phyloP scores from a whole-genome alignment of 2,797 vertebrate species.

The Rhinophrynus dorsalis region DNA sequence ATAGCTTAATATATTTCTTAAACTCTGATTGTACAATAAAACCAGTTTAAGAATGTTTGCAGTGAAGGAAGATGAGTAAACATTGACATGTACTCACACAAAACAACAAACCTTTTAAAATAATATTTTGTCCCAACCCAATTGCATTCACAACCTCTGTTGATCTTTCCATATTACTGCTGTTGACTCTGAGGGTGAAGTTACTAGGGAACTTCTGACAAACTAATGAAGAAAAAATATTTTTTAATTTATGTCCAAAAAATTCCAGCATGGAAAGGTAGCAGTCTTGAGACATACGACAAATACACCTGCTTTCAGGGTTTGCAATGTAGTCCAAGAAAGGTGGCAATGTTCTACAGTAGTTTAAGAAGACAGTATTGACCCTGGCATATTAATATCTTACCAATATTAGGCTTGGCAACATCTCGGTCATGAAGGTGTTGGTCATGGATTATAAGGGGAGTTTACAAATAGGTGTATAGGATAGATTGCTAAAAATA shows the following conservation, averaged over 20 bases:
- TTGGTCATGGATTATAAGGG: background rate
- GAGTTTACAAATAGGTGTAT: background rate
- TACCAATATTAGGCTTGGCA: conserved; percentile 35
- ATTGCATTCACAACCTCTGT: background rate
- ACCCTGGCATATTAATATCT: background rate
- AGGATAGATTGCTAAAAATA: too few relatives aligned
- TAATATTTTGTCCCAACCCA: conserved; percentile 1
- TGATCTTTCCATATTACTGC: conserved; percentile 37
- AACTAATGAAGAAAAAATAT: conserved; percentile 19
- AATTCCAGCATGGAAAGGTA: background rate
- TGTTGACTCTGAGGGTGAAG: conserved; percentile 35
- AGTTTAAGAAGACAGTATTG: background rate
- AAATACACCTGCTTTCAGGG: background rate
- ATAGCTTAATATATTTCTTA: conserved; percentile 14
- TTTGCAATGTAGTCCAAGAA: background rate
- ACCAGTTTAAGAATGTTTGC: conserved; percentile 21
- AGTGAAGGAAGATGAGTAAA: conserved; percentile 29
- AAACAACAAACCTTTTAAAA: background rate
- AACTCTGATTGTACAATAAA: conserved; percentile 9
- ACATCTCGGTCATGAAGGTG: background rate
- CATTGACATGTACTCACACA: conserved; percentile 7
- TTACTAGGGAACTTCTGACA: background rate
- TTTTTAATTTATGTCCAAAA: background rate
- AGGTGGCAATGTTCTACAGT: background rate
- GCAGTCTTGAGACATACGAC: background rate